Percentiles rank a stretch among this genome's conserved stretches.
phyloP scores from a whole-genome alignment of 2,113 vertebrate genomes.

The Bostrychus sinensis region DNA sequence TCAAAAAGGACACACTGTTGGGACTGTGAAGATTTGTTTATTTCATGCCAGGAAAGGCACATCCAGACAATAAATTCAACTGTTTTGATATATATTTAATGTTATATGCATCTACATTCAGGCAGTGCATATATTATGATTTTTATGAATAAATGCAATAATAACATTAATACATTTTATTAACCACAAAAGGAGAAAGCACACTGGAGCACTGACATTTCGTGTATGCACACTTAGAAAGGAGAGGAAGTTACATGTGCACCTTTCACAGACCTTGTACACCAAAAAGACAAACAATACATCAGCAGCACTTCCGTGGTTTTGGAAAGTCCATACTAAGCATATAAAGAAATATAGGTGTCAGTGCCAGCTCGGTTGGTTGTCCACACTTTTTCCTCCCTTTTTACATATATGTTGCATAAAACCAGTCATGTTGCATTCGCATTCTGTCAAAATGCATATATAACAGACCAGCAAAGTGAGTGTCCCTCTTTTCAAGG shows the following conservation, averaged over 20 bases:
- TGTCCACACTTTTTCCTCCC: conserved; percentile 18
- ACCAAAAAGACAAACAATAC: conserved; percentile 61
- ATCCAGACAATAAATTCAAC: conserved; percentile 65
- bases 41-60: conserved; percentile 73
- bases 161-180: conserved; percentile 70
- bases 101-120: conserved; percentile 76
- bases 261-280: conserved; percentile 65
- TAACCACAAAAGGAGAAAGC: conserved; percentile 73
- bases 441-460: conserved; percentile 56
- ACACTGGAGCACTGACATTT: conserved; percentile 69
- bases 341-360: conserved; percentile 31
- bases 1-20: neutral
- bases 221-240: conserved; percentile 68
- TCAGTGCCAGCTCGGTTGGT: conserved; percentile 26
- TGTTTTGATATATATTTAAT: conserved; percentile 64
- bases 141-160: conserved; percentile 74
- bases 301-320: conserved; percentile 67
- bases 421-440: conserved; percentile 57
- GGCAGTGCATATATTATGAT: conserved; percentile 73
- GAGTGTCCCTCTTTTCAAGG: conserved; percentile 13
- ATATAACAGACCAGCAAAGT: conserved; percentile 48
- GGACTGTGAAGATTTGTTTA: conserved; percentile 67
- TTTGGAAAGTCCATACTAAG: conserved; percentile 47
- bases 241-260: conserved; percentile 64
- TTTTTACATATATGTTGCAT: conserved; percentile 58